Evolutionary conservation across 2,113 vertebrate genomes (phyloP).

Genomic region (Neolamprologus modestus): DNA sequence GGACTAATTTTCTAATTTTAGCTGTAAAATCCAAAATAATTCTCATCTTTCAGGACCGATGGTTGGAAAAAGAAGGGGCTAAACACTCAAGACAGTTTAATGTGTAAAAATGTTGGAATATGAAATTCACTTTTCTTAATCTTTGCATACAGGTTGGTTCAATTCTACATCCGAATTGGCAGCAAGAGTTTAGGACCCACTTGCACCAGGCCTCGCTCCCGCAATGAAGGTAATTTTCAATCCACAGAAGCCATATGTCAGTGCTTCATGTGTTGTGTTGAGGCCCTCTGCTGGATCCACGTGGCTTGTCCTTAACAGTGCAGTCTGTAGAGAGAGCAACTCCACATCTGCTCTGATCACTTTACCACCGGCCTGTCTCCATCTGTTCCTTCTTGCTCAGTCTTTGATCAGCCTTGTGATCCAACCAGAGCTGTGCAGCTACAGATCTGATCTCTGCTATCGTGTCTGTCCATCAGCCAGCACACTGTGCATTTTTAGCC

Average conservation of each 20-base stretch:
- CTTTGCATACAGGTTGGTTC: constrained; percentile 76
- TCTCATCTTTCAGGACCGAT: background rate
- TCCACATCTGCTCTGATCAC: background rate
- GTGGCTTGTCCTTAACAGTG: background rate
- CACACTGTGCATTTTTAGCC: background rate
- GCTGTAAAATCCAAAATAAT: background rate
- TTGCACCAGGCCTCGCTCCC: constrained; percentile 86
- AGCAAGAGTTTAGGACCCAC: constrained; percentile 85
- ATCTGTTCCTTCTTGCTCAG: background rate
- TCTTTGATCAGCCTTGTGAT: background rate
- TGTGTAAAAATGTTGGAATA: background rate
- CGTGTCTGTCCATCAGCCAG: background rate
- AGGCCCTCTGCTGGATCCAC: constrained; percentile 19
- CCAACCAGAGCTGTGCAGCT: background rate
- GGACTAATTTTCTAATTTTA: background rate
- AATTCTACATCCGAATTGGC: constrained; percentile 95
- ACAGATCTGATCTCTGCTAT: background rate
- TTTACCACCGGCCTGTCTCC: background rate
- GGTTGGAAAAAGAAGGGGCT: background rate
- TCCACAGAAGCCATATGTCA: background rate
- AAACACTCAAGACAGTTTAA: background rate
- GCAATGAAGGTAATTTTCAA: constrained; percentile 86
- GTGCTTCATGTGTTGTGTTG: background rate
- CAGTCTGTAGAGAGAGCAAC: background rate
- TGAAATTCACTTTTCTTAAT: background rate